These are phyloP conservation scores for Cordylochernes scorpioides DNA, from an alignment of 2,888 invertebrate genomes.

Conservation along the genomic window DNA sequence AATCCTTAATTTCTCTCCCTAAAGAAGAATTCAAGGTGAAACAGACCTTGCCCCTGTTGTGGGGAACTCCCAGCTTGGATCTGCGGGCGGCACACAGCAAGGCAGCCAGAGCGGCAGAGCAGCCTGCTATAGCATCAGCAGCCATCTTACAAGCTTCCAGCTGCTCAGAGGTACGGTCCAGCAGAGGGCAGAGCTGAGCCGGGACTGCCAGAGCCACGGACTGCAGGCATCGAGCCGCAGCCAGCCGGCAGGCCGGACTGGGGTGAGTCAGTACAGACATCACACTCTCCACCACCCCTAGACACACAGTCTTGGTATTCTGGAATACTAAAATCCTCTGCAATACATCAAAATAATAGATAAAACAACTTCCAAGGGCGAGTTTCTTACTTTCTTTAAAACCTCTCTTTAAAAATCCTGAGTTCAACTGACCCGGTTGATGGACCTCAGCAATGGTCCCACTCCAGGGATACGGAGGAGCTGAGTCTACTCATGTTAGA, in stretches of 20 bases:
- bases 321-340: no score
- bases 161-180: conserved; percentile 63
- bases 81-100: conserved; percentile 67
- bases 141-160: conserved; percentile 68
- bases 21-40: conserved; percentile 4
- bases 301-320: no score
- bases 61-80: conserved; percentile 77
- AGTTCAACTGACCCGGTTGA: no score
- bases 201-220: conserved; percentile 80
- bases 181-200: conserved; percentile 68
- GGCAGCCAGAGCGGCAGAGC: conserved; percentile 75
- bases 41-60: conserved; percentile 70
- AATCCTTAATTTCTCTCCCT: no score
- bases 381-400: no score
- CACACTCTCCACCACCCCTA: conserved; percentile 45
- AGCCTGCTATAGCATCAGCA: conserved; percentile 38
- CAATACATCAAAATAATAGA: no score
- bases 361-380: no score
- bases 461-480: no score
- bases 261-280: conserved; percentile 71
- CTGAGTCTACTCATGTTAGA: no score
- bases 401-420: no score
- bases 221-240: conserved; percentile 79
- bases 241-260: conserved; percentile 65
- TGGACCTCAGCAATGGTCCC: no score